phyloP scores from a whole-genome alignment of 2,888 invertebrate genomes.

The Lysandra coridon region DNA sequence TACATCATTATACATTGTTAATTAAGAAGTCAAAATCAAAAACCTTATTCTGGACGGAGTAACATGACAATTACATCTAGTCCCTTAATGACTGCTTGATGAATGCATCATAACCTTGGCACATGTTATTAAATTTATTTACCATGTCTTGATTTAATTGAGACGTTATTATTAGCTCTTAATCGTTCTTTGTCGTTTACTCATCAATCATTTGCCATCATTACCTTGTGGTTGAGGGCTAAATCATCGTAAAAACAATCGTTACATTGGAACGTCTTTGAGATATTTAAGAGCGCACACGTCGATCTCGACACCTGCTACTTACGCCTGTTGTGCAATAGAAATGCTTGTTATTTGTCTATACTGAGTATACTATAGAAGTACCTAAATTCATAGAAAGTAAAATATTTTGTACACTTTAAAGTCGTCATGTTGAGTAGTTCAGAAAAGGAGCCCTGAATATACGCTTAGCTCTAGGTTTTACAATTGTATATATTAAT shows the following conservation, averaged over 20 bases:
- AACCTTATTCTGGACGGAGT: too few relatives aligned
- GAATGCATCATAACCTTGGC: background rate
- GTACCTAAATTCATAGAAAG: too few relatives aligned
- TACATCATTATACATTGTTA: too few relatives aligned
- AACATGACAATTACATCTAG: background rate
- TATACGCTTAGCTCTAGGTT: too few relatives aligned
- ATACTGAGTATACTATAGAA: too few relatives aligned
- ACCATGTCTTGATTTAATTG: background rate
- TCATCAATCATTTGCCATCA: background rate
- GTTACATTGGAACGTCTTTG: background rate
- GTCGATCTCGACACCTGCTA: background rate
- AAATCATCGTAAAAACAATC: constrained; percentile 8
- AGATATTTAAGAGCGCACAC: background rate
- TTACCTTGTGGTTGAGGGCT: background rate
- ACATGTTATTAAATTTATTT: background rate
- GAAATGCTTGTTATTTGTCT: too few relatives aligned
- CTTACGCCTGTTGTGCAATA: background rate
- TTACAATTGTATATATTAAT: too few relatives aligned
- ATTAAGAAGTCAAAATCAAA: too few relatives aligned
- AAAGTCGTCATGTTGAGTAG: too few relatives aligned
- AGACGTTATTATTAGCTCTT: background rate
- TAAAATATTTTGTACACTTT: too few relatives aligned
- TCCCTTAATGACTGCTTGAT: background rate
- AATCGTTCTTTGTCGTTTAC: constrained; percentile 1
- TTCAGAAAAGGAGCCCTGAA: too few relatives aligned